phyloP scores from a whole-genome alignment of 2,888 invertebrate genomes.

The Oscheius sp. region DNA sequence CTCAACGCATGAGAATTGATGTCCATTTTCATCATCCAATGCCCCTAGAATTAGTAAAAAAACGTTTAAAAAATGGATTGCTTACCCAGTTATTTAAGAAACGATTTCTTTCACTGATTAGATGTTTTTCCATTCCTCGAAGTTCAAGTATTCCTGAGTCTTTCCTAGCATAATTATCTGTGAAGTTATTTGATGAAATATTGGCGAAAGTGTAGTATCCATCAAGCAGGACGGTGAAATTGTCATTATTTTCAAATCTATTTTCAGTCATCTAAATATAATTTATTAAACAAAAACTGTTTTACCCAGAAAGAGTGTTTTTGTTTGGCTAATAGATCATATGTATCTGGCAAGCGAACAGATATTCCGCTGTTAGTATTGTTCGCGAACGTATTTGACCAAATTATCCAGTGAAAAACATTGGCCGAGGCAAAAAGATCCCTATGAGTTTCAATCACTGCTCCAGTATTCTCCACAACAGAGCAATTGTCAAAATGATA shows the following conservation, averaged over 20 bases:
- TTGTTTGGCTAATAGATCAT: slow-evolving; percentile 60
- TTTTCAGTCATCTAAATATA: slow-evolving; percentile 65
- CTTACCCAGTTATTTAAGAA: slow-evolving; percentile 64
- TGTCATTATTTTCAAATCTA: slow-evolving; percentile 82
- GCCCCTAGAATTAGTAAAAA: slow-evolving; percentile 39
- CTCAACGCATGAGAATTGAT: slow-evolving; percentile 58
- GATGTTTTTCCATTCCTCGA: slow-evolving; percentile 92
- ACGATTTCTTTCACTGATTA: slow-evolving; percentile 78
- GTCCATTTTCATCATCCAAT: slow-evolving; percentile 66
- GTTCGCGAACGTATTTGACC: slow-evolving; percentile 77
- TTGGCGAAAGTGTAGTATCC: slow-evolving; percentile 92
- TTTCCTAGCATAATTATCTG: slow-evolving; percentile 81
- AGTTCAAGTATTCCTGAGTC: slow-evolving; percentile 76
- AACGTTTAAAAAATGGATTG: neutral
- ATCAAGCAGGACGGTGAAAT: slow-evolving; percentile 85
- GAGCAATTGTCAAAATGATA: slow-evolving; percentile 86
- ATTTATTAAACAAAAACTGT: neutral
- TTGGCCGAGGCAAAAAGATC: slow-evolving; percentile 95
- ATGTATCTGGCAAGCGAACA: slow-evolving; percentile 80
- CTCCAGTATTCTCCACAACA: slow-evolving; percentile 84
- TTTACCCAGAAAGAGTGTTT: slow-evolving; percentile 57
- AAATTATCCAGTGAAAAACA: slow-evolving; percentile 86
- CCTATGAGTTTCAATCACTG: slow-evolving; percentile 78
- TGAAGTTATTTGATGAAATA: slow-evolving; percentile 84
- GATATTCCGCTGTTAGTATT: slow-evolving; percentile 88